Evolutionary conservation across 1,140 invertebrate genomes (phyloP), one percentile per base, ranked within the genome.

Genomic region (Pygmarrhopalites habei): DNA sequence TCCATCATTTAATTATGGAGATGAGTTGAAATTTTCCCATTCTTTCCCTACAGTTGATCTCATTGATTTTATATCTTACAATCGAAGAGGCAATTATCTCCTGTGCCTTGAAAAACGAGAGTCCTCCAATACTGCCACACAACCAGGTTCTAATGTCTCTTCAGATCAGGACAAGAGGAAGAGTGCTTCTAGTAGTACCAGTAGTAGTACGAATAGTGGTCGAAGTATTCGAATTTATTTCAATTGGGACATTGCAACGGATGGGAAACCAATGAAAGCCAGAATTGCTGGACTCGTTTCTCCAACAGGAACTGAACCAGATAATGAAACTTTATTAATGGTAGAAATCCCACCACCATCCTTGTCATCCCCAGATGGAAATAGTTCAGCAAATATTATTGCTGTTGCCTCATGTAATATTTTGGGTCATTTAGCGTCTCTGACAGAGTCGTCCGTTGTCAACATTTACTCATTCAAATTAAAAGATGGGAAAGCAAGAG

Each of bases 241-340:
- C 60, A 64, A 68, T 19, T 71, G 69, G 69, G 66, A 71, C 25
- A 64, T 28, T 19, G 43, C 47, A 25, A 17, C 28, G 7, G 30
- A 60, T 23, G 56, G 41, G 15, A 64, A 83, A 58, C 78, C 84
- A 12, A 85, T 86, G 81, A 75, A 83, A 60, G 85, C 85, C 1
- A 76, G 85, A 57, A 86, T 86, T 41, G 85, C 85, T 17, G 85
- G 85, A 1, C 72, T 83, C 51, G 84, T 71, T 12, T 71, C 69
- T 17, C 69, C 69, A 2, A 64, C 64, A 12, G 65, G 56, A 47
- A 29, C 60, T 5, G 66, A 67, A 51, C 46, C 51, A 14, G 66
- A 64, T n/a, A 58, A 67, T 39, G 63, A 63, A 10, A 57, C 52
- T 41, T 26, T 71, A 0, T 49, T 53, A 28, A 71, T 71, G 69